Conservation (phyloP, 2,888 invertebrate species). For the Ceramica pisi region DNA sequence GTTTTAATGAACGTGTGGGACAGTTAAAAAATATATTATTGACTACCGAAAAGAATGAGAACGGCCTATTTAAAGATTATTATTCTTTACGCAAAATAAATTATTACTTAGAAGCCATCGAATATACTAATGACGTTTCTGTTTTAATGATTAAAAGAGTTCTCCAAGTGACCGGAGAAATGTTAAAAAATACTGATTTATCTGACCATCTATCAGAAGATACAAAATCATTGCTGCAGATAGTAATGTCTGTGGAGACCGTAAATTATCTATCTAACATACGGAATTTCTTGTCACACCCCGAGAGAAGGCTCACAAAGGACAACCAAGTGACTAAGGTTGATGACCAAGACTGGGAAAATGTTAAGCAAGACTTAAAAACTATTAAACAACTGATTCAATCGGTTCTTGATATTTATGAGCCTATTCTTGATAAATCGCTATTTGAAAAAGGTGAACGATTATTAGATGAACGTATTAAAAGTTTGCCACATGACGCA, state of each 20-base stretch:
- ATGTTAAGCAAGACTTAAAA: constrained; percentile 3
- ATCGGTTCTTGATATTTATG: constrained; percentile 24
- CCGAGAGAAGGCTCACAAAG: constrained; percentile 2
- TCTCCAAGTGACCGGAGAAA: constrained; percentile 53
- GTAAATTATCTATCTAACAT: constrained; percentile 3
- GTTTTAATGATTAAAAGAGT: constrained; percentile 41
- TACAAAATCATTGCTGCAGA: constrained; percentile 33
- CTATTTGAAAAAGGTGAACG: constrained; percentile 26
- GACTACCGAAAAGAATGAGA: too few relatives aligned
- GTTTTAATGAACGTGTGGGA: constrained; percentile 23
- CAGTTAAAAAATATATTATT: too few relatives aligned
- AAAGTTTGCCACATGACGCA: constrained; percentile 4
- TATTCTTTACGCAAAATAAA: constrained; percentile 44
- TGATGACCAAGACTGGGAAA: not conserved
- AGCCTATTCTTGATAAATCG: constrained; percentile 35
- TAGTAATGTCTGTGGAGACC: constrained; percentile 15
- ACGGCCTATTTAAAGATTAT: constrained; percentile 21
- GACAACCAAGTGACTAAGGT: too few relatives aligned
- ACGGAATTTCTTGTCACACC: constrained; percentile 32
- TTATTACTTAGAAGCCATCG: constrained; percentile 30
- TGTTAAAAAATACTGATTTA: constrained; percentile 25
- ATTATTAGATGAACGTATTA: constrained; percentile 14
- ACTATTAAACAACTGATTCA: not conserved
- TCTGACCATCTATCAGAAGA: constrained; percentile 25
- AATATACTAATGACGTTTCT: not conserved